These are phyloP conservation scores for Arrhamphus sclerolepis DNA, from an alignment of 2,797 vertebrate species.

Conservation along the genomic window DNA sequence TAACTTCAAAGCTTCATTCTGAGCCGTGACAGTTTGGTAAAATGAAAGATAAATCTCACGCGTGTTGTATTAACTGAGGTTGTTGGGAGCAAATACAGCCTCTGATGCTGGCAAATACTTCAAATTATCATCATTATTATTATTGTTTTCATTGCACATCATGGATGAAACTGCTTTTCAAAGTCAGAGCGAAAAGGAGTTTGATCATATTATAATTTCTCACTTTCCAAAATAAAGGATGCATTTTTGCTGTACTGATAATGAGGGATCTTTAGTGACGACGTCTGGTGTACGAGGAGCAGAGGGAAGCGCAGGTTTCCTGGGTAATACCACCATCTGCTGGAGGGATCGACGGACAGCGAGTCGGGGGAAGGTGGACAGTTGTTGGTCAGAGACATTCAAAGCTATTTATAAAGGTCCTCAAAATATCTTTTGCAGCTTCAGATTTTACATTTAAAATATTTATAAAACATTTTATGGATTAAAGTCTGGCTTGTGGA, in stretches of 20 bases:
- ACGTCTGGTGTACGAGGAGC: not conserved
- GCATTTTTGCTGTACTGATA: too few relatives aligned
- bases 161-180: slow-evolving; percentile 4
- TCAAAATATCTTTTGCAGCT: not conserved
- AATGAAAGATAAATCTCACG: not conserved
- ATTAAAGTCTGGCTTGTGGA: too few relatives aligned
- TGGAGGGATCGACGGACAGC: slow-evolving; percentile 47
- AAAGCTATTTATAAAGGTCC: not conserved
- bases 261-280: not conserved
- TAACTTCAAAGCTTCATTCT: not conserved
- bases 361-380: not conserved
- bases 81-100: not conserved
- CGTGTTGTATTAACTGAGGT: slow-evolving; percentile 18
- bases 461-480: too few relatives aligned
- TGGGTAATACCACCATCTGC: slow-evolving; percentile 68
- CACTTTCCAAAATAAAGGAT: too few relatives aligned
- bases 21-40: not conserved
- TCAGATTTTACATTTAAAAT: not conserved
- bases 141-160: slow-evolving; percentile 9
- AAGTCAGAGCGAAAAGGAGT: not conserved
- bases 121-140: not conserved
- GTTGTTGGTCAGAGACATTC: not conserved
- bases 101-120: slow-evolving; percentile 23
- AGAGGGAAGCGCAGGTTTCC: slow-evolving; percentile 5
- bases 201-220: too few relatives aligned